phyloP scores from a whole-genome alignment of 2,113 vertebrate genomes.

The Myotis davidii region DNA sequence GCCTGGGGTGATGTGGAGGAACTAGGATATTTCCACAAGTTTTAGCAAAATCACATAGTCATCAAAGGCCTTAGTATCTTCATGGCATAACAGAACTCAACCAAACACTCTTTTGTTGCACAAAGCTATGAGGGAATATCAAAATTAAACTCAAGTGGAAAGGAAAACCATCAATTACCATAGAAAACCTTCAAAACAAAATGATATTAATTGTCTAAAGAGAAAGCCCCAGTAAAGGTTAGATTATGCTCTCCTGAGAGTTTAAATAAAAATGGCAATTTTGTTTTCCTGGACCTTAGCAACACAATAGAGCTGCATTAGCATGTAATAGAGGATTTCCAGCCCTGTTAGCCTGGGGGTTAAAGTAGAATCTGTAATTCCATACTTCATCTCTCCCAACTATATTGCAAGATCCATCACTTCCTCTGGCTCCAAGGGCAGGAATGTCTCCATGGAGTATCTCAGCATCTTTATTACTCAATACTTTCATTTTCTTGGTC shows the following conservation, averaged over 20 bases:
- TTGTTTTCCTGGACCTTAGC: not conserved
- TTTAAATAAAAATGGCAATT: not conserved
- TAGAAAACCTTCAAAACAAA: conserved; percentile 29
- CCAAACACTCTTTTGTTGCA: not conserved
- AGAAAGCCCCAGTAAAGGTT: not conserved
- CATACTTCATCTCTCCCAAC: conserved; percentile 33
- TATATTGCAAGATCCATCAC: conserved; percentile 51
- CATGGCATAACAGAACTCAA: not conserved
- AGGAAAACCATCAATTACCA: conserved; percentile 15
- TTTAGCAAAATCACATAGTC: conserved; percentile 15
- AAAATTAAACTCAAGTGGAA: conserved; percentile 21
- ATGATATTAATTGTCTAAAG: not conserved
- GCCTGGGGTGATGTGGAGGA: not conserved
- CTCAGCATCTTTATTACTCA: conserved; percentile 12
- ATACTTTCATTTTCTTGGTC: conserved; percentile 32
- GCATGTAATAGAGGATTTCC: not conserved
- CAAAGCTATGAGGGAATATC: not conserved
- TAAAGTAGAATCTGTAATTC: conserved; percentile 13
- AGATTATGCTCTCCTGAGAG: not conserved
- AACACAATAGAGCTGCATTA: not conserved
- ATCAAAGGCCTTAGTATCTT: not conserved
- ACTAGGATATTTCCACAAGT: not conserved
- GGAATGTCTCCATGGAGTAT: not conserved
- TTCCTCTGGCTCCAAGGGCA: conserved; percentile 33
- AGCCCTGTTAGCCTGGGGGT: not conserved